A percentile compares a stretch with the other conserved stretches of the same genome.
Conservation (phyloP, 2,888 invertebrate genomes). For the Exocentrus adspersus region DNA sequence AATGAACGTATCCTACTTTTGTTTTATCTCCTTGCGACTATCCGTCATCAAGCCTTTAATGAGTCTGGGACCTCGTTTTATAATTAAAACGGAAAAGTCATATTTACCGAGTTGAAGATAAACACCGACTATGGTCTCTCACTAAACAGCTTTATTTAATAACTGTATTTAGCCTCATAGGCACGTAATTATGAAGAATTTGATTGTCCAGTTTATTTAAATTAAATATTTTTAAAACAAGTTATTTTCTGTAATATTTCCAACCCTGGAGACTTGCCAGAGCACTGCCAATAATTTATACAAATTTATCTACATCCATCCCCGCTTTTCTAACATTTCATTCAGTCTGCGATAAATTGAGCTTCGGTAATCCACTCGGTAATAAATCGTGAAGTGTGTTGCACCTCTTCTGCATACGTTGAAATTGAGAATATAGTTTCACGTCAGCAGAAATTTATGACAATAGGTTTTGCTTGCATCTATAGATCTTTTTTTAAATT, state of each 20-base stretch:
- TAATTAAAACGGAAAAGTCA: conserved; percentile 1
- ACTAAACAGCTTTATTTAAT: background rate
- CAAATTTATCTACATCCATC: too few relatives aligned
- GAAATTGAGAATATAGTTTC: too few relatives aligned
- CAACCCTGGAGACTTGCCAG: background rate
- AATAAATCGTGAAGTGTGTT: too few relatives aligned
- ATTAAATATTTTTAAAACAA: background rate
- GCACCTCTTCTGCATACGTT: too few relatives aligned
- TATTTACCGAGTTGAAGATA: background rate
- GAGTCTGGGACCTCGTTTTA: background rate
- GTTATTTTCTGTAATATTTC: background rate
- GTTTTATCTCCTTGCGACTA: background rate
- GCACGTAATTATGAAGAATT: background rate
- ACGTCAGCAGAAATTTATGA: too few relatives aligned
- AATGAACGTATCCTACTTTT: background rate
- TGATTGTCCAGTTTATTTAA: background rate
- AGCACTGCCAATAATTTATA: too few relatives aligned
- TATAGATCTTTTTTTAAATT: too few relatives aligned
- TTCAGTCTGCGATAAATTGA: too few relatives aligned
- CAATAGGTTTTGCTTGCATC: too few relatives aligned
- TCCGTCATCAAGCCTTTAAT: background rate
- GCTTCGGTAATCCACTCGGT: too few relatives aligned
- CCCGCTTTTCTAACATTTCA: too few relatives aligned
- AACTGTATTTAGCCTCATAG: background rate
- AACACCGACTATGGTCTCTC: background rate